A percentile compares a stretch with the other conserved stretches of the same genome.
phyloP scores from a whole-genome alignment of 1,140 invertebrate species.

The Polypedilum pembai region DNA sequence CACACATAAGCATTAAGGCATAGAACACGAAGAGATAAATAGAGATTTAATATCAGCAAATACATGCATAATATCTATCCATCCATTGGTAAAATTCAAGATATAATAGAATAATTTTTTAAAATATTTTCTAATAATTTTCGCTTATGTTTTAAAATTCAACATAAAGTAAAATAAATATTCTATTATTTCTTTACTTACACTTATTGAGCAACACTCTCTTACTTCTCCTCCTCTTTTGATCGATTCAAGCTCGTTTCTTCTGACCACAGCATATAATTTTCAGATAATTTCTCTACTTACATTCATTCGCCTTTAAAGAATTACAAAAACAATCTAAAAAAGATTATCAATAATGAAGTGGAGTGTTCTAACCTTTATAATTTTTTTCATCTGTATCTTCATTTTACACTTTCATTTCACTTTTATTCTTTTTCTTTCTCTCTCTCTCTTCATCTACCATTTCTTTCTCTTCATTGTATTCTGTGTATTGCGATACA shows the following conservation, averaged over 20 bases:
- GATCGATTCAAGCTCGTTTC: neutral
- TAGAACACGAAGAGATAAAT: neutral
- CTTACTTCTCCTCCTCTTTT: neutral
- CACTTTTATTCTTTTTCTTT: conserved; percentile 22
- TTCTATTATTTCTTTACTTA: no score
- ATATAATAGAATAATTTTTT: no score
- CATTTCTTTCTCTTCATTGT: neutral
- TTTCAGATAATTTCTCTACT: conserved; percentile 26
- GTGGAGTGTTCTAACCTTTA: neutral
- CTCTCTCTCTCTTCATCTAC: neutral
- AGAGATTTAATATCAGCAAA: conserved; percentile 18
- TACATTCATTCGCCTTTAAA: conserved; percentile 15
- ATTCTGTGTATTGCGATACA: neutral
- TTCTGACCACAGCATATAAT: conserved; percentile 11
- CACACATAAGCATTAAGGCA: neutral
- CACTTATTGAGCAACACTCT: no score
- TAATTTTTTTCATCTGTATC: neutral
- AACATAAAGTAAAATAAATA: no score
- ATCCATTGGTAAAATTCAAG: no score
- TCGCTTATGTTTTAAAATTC: no score
- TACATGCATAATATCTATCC: neutral
- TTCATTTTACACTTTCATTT: conserved; percentile 24
- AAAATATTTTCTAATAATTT: no score
- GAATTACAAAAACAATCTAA: neutral
- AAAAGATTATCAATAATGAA: conserved; percentile 14